A percentile compares a stretch with the other conserved stretches of the same genome.
Conservation (phyloP, 2,797 vertebrate genomes). For the Falco cherrug region DNA sequence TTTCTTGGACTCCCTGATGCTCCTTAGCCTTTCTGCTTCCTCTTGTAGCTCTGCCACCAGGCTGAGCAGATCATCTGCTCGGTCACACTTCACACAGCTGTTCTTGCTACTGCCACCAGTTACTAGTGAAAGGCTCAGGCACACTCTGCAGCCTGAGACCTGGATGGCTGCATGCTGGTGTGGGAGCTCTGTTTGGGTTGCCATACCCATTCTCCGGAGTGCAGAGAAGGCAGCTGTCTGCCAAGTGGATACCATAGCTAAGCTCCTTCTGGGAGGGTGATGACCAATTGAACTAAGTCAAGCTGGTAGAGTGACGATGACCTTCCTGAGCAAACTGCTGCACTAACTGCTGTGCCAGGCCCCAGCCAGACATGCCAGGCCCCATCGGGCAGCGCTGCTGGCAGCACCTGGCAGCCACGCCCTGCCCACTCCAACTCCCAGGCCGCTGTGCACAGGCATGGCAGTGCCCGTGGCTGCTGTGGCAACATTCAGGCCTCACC, state of each 20-base stretch:
- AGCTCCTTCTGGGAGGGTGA: neutral
- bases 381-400: too few relatives aligned
- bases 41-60: neutral
- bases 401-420: too few relatives aligned
- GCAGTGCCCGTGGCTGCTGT: accelerated
- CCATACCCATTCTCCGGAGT: neutral
- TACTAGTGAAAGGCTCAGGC: neutral
- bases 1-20: neutral
- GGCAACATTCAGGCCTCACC: neutral
- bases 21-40: neutral
- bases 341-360: accelerated
- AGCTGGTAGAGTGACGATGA: accelerated
- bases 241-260: neutral
- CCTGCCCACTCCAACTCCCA: too few relatives aligned
- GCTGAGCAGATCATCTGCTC: neutral
- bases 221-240: neutral
- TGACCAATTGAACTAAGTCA: neutral
- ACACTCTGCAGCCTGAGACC: neutral
- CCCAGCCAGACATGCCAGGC: too few relatives aligned
- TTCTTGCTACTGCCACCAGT: neutral
- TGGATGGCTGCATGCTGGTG: neutral
- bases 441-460: neutral
- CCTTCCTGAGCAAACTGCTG: accelerated
- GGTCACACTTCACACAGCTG: neutral
- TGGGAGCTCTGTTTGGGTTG: neutral